Evolutionary conservation across 2,113 vertebrate genomes (phyloP).

Genomic region (Potamarius usumacintae): DNA sequence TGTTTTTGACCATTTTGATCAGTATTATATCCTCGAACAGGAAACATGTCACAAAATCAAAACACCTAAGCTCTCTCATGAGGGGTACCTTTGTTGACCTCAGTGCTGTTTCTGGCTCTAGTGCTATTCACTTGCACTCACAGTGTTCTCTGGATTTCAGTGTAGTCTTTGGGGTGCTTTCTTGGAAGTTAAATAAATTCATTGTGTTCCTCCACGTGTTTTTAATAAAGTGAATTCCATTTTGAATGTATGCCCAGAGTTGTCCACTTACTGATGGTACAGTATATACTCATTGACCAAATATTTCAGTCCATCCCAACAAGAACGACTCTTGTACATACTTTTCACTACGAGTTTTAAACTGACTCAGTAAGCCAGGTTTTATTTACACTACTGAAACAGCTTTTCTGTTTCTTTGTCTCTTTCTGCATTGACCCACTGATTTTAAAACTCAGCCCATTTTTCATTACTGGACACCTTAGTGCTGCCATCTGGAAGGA

Average conservation of each 20-base stretch:
- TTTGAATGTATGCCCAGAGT: too few relatives aligned
- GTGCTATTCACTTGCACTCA: background rate
- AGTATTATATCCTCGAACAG: background rate
- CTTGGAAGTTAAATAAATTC: background rate
- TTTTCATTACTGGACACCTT: conserved; percentile 61
- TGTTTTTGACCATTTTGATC: background rate
- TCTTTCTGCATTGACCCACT: conserved; percentile 47
- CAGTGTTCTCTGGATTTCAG: background rate
- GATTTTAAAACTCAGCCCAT: conserved; percentile 52
- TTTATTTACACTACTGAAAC: conserved; percentile 22
- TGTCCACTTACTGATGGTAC: too few relatives aligned
- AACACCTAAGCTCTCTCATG: background rate
- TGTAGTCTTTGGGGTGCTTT: background rate
- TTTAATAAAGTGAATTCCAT: background rate
- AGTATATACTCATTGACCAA: too few relatives aligned
- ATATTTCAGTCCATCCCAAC: too few relatives aligned
- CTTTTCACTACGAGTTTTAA: background rate
- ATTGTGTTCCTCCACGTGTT: background rate
- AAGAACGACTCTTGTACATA: background rate
- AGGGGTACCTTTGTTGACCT: background rate
- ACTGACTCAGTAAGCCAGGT: background rate
- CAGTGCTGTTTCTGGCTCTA: background rate
- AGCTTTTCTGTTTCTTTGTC: conserved; percentile 25
- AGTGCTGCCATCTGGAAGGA: conserved; percentile 61
- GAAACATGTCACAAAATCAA: background rate